These are phyloP conservation scores for Mormoops blainvillei DNA, from an alignment of 2,113 vertebrate species.

Conservation along the genomic window DNA sequence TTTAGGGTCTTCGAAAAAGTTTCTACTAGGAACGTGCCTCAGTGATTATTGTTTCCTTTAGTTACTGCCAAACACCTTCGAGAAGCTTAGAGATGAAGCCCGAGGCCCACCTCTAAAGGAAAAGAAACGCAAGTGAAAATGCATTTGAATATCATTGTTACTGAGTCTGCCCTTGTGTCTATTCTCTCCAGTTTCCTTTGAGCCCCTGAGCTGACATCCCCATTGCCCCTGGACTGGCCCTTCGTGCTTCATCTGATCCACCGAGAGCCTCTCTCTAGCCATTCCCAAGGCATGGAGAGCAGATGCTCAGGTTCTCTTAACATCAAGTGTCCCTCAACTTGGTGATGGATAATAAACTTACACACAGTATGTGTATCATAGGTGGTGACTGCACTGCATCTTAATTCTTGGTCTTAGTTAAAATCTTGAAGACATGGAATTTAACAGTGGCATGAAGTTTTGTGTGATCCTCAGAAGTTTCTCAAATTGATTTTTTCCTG, in stretches of 20 bases:
- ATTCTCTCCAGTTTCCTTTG: background rate
- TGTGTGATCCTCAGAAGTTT: background rate
- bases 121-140: background rate
- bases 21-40: background rate
- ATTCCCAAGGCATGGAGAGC: background rate
- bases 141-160: background rate
- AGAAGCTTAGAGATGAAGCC: background rate
- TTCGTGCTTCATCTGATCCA: background rate
- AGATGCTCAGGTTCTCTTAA: background rate
- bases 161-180: too few species aligned
- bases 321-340: background rate
- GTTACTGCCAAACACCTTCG: background rate
- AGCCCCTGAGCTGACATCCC: background rate
- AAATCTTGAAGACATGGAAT: slow-evolving; percentile 8
- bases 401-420: background rate
- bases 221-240: background rate
- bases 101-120: background rate
- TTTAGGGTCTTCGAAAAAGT: background rate
- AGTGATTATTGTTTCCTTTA: background rate
- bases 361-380: background rate
- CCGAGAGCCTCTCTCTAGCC: background rate
- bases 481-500: background rate
- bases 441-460: background rate
- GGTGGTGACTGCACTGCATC: background rate
- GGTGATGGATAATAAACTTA: background rate